Evolutionary conservation across 35 echinoderm and acorn worm species (phyloP).

Genomic region (Ophioderma brevispina): DNA sequence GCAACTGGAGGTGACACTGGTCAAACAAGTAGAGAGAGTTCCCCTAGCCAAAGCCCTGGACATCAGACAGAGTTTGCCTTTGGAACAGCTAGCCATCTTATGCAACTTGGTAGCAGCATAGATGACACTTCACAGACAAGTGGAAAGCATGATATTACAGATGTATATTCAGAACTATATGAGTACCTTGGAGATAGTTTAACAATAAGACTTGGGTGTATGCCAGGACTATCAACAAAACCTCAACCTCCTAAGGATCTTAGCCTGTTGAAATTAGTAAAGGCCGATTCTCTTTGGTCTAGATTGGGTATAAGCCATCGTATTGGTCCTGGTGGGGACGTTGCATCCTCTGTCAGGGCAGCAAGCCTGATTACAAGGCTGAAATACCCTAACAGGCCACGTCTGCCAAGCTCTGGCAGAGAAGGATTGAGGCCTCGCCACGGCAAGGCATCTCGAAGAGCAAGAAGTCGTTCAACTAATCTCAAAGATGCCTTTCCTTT

Average conservation of each 20-base stretch:
- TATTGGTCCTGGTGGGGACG: background rate
- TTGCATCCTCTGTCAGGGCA: background rate
- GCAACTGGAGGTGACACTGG: background rate
- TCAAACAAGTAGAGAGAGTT: constrained; percentile 19
- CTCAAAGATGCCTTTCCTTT: constrained; percentile 80
- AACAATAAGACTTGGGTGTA: constrained; percentile 35
- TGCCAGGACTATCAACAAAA: background rate
- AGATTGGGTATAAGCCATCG: background rate
- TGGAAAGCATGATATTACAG: constrained; percentile 39
- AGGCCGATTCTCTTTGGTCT: constrained; percentile 10
- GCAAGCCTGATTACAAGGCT: constrained; percentile 32
- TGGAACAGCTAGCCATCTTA: constrained; percentile 51
- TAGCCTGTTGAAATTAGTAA: constrained; percentile 60
- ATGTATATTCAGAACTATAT: constrained; percentile 69
- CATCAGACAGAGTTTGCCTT: constrained; percentile 73
- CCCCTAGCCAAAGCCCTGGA: constrained; percentile 53
- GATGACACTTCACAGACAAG: background rate
- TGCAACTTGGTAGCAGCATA: constrained; percentile 31
- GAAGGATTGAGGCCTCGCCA: constrained; percentile 67
- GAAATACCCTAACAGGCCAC: constrained; percentile 61
- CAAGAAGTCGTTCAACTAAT: constrained; percentile 46
- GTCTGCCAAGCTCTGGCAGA: constrained; percentile 38
- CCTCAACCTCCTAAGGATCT: constrained; percentile 34
- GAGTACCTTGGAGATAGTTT: constrained; percentile 85
- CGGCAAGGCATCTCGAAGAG: constrained; percentile 49